Percentiles rank a stretch among this genome's conserved stretches.
Evolutionary conservation across 1,140 invertebrate genomes (phyloP).

Genomic region (Trichonephila inaurata): DNA sequence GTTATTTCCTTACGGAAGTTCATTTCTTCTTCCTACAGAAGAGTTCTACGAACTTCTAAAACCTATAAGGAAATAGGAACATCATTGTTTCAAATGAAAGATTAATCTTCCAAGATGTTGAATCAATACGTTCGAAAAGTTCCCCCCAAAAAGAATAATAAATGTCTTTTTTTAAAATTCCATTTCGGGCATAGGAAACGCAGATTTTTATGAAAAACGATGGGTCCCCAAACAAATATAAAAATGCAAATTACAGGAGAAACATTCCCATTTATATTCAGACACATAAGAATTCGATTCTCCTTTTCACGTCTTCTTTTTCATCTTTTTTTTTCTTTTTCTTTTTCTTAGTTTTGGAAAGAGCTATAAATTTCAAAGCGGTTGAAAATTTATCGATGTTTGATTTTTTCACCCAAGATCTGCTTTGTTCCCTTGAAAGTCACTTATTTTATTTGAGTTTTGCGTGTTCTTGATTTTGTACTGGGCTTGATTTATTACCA

Average conservation of each 20-base stretch:
- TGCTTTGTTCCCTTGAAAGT: neutral
- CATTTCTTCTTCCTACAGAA: no score
- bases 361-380: constrained; percentile 1
- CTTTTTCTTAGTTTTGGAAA: neutral
- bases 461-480: neutral
- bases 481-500: neutral
- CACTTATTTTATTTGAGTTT: neutral
- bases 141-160: neutral
- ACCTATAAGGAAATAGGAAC: neutral
- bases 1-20: no score
- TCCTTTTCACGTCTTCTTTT: neutral
- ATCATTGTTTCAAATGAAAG: neutral
- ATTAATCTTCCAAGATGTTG: neutral
- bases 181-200: neutral
- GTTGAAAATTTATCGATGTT: neutral
- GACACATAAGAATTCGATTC: neutral
- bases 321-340: neutral
- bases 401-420: neutral
- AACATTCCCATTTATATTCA: constrained; percentile 13
- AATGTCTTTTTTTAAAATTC: neutral
- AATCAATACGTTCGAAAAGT: constrained; percentile 14
- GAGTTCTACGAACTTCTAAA: no score
- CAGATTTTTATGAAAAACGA: neutral
- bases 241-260: neutral
- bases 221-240: constrained; percentile 13